Conservation (phyloP, 2,888 invertebrate genomes). For the Drosophila lacicola region DNA sequence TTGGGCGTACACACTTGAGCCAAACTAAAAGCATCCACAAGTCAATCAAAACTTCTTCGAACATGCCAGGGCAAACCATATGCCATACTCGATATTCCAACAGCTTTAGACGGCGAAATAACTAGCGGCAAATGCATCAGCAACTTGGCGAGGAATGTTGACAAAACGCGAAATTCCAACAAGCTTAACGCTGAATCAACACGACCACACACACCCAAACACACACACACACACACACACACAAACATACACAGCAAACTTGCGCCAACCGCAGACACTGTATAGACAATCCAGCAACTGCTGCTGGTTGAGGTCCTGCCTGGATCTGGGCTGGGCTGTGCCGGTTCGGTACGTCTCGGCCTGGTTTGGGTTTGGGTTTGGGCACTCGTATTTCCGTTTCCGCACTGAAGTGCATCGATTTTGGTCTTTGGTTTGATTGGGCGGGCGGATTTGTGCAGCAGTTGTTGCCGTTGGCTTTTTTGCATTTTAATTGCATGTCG, state of each 20-base stretch:
- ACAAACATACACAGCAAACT: constrained; percentile 46
- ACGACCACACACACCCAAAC: constrained; percentile 30
- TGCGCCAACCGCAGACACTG: constrained; percentile 75
- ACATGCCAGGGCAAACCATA: constrained; percentile 15
- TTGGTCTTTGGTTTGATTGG: constrained; percentile 61
- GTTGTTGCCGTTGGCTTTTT: constrained; percentile 64
- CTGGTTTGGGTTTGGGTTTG: not conserved
- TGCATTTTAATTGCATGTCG: constrained; percentile 81
- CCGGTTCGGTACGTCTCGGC: constrained; percentile 1
- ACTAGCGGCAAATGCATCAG: constrained; percentile 61
- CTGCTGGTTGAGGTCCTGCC: constrained; percentile 45
- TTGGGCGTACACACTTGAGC: constrained; percentile 5
- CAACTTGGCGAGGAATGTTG: constrained; percentile 73
- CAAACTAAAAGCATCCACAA: constrained; percentile 40
- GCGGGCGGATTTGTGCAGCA: not conserved
- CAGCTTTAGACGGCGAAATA: constrained; percentile 58
- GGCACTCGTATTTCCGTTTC: constrained; percentile 56
- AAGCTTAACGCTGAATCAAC: constrained; percentile 78
- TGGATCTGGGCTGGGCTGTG: not conserved
- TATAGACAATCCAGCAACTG: constrained; percentile 54
- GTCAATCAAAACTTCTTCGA: constrained; percentile 54
- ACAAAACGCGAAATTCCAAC: constrained; percentile 79
- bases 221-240: constrained; percentile 10
- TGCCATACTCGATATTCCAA: constrained; percentile 39
- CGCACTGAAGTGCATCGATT: constrained; percentile 75